These are phyloP conservation scores for Capra hircus DNA, from an alignment of 2,113 vertebrate genomes.

Conservation along the genomic window DNA sequence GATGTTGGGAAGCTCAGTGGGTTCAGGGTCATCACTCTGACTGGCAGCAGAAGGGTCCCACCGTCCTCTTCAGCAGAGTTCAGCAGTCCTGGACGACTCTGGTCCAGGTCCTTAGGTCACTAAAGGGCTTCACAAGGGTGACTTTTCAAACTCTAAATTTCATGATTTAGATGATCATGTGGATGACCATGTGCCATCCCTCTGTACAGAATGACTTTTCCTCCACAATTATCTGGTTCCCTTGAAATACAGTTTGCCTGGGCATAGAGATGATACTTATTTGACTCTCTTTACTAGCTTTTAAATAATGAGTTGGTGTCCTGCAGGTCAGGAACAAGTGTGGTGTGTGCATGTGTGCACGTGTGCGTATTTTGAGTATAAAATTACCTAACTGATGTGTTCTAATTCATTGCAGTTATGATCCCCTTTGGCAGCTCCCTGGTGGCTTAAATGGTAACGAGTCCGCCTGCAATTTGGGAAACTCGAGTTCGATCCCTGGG, in stretches of 20 bases:
- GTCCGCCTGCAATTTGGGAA: rapidly evolving
- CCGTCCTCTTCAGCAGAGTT: background rate
- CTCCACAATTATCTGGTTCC: background rate
- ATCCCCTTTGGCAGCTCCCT: too few species aligned
- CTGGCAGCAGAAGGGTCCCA: too few species aligned
- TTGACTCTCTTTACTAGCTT: background rate
- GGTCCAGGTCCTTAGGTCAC: too few species aligned
- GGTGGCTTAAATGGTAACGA: background rate
- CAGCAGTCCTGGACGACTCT: rapidly evolving
- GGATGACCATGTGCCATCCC: background rate
- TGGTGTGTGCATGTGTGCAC: too few species aligned
- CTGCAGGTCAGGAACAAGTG: rapidly evolving
- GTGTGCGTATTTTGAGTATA: too few species aligned
- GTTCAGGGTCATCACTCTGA: background rate
- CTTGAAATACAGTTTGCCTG: background rate
- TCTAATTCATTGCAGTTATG: background rate
- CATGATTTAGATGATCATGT: too few species aligned
- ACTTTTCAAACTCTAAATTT: background rate
- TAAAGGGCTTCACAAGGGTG: background rate
- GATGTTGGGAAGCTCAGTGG: background rate
- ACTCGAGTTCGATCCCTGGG: rapidly evolving
- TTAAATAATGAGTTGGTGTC: background rate
- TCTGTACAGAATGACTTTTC: background rate
- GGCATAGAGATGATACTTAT: background rate
- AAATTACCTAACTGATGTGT: background rate